Conservation (phyloP, 2,888 invertebrate species). For the Mechanitis mazaeus region DNA sequence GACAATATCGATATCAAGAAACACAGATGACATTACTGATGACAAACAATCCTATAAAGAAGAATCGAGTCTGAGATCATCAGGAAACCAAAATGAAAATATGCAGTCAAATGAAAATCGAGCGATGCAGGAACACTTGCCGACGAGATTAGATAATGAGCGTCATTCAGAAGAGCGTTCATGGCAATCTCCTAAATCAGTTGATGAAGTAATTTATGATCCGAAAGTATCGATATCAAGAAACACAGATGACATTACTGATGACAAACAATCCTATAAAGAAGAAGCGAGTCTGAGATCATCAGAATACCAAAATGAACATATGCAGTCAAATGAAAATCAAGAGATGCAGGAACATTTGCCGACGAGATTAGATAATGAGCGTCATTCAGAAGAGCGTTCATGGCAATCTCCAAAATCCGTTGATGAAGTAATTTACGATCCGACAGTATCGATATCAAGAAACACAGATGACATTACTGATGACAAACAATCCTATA, state of each 20-base stretch:
- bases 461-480: neutral
- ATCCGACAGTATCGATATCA: neutral
- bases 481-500: constrained; percentile 1
- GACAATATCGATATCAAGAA: too few relatives aligned
- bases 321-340: constrained; percentile 15
- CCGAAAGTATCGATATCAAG: neutral
- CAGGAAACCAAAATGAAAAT: constrained; percentile 3
- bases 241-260: neutral
- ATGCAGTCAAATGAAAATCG: constrained; percentile 13
- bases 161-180: constrained; percentile 10
- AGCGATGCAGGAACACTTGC: constrained; percentile 14
- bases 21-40: too few relatives aligned
- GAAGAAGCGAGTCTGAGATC: constrained; percentile 7
- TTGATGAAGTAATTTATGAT: neutral
- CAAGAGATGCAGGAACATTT: constrained; percentile 16
- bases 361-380: constrained; percentile 8
- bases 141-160: neutral
- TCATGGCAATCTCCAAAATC: neutral
- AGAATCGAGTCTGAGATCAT: neutral
- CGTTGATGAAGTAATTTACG: neutral
- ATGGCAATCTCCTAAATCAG: constrained; percentile 11
- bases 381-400: constrained; percentile 8
- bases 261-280: constrained; percentile 1
- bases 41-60: too few relatives aligned
- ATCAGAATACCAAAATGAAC: constrained; percentile 4